Evolutionary conservation across 1,140 invertebrate genomes (phyloP).

Genomic region (Solen grandis): DNA sequence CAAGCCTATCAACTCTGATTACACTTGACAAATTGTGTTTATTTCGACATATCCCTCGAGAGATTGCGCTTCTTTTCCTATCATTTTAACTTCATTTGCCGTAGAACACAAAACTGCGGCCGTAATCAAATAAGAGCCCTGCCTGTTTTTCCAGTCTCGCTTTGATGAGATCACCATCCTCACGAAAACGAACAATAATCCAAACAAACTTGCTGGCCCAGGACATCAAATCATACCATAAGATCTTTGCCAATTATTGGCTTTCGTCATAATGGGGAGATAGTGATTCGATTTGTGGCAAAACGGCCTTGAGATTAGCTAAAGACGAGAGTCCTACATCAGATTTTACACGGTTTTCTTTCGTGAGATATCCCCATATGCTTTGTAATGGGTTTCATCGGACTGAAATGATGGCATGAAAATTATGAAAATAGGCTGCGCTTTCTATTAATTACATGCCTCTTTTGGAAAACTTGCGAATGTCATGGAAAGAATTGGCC

Average conservation of each 20-base stretch:
- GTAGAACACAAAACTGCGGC: conserved; percentile 4
- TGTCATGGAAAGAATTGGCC: no score
- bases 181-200: conserved; percentile 21
- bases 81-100: not conserved
- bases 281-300: not conserved
- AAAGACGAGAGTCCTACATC: not conserved
- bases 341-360: not conserved
- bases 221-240: not conserved
- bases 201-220: not conserved
- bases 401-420: no score
- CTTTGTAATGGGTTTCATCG: no score
- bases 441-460: no score
- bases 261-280: not conserved
- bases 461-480: no score
- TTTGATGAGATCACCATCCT: conserved; percentile 25
- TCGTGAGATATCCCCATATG: not conserved
- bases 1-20: not conserved
- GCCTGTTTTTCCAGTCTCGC: not conserved
- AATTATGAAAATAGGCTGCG: no score
- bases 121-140: conserved; percentile 18
- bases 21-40: not conserved
- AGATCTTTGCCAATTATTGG: conserved; percentile 24
- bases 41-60: not conserved
- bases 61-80: not conserved
- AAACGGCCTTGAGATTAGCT: not conserved